Conservation (phyloP, 2,113 vertebrate species). For the Petrocephalus microphthalmus region DNA sequence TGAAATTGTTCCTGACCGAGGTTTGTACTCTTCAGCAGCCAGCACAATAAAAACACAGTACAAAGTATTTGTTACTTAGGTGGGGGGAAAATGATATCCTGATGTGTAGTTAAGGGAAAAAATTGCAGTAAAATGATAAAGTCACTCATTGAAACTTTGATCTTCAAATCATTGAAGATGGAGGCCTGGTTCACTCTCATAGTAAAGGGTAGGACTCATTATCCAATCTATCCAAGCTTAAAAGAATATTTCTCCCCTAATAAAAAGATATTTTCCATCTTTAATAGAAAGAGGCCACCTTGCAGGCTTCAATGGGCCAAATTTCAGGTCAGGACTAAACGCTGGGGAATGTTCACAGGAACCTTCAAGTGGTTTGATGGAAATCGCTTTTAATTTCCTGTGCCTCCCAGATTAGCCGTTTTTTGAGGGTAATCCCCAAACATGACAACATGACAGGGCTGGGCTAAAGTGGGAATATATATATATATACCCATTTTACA, state of each 20-base stretch:
- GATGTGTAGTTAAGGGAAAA: not conserved
- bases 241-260: not conserved
- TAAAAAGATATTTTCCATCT: slow-evolving; percentile 25
- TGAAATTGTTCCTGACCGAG: not conserved
- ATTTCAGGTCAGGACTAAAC: slow-evolving; percentile 28
- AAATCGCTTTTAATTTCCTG: slow-evolving; percentile 31
- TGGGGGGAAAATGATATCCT: not conserved
- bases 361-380: slow-evolving; percentile 31
- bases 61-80: not conserved
- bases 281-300: slow-evolving; percentile 19
- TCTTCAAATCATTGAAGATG: not conserved
- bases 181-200: not conserved
- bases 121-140: not conserved
- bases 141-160: not conserved
- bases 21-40: not conserved
- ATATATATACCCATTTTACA: slow-evolving; percentile 25
- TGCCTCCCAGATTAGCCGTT: slow-evolving; percentile 29
- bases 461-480: not conserved
- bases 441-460: not conserved
- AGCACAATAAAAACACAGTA: not conserved
- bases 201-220: not conserved
- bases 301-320: not conserved
- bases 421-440: slow-evolving; percentile 13
- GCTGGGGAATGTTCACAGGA: slow-evolving; percentile 32
- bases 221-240: not conserved